Conservation (phyloP, 2,888 invertebrate species). For the Formica aserva region DNA sequence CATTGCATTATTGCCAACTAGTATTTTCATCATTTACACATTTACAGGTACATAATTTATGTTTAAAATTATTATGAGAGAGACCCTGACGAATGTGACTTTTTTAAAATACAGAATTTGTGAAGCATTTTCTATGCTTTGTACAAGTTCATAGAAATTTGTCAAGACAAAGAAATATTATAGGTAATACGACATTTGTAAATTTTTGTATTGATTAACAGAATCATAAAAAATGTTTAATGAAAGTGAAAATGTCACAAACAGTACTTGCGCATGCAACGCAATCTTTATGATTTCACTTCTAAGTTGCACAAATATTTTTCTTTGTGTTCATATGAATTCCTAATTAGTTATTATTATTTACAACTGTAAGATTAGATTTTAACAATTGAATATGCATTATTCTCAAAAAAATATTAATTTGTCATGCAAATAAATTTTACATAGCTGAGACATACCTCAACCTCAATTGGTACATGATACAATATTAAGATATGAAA, state of each 20-base stretch:
- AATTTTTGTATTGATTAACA: slow-evolving; percentile 6
- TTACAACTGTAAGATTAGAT: background rate
- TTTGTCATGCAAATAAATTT: background rate
- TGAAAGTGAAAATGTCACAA: background rate
- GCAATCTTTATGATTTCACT: background rate
- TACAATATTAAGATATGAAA: slow-evolving; percentile 58
- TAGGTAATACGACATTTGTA: background rate
- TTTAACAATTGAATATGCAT: background rate
- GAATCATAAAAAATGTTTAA: background rate
- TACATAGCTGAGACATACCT: slow-evolving; percentile 37
- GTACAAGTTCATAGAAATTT: background rate
- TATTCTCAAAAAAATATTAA: slow-evolving; percentile 8
- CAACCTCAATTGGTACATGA: slow-evolving; percentile 41
- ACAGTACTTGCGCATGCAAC: no score
- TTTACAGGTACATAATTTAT: slow-evolving; percentile 29
- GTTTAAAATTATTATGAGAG: slow-evolving; percentile 1
- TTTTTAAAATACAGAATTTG: background rate
- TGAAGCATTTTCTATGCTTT: background rate
- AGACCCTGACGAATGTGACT: background rate
- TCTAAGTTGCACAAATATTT: background rate
- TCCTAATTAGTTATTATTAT: background rate
- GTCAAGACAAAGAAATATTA: background rate
- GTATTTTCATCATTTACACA: background rate
- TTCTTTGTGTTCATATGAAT: background rate
- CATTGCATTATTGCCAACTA: background rate